Evolutionary conservation across 2,888 invertebrate genomes (phyloP).

Genomic region (Ophion obscuratus): DNA sequence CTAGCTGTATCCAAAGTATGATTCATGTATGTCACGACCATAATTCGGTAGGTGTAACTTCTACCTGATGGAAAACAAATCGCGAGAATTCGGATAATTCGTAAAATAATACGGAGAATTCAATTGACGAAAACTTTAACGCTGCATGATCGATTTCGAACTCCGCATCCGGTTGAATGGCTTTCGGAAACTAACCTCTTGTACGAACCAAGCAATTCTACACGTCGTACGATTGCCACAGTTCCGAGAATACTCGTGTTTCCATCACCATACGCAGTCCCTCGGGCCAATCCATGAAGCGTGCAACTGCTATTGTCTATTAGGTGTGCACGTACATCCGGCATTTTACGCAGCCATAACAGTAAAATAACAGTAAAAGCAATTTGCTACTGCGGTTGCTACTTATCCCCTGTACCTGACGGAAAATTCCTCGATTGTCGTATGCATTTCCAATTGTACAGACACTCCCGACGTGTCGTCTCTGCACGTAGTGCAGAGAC

Average conservation of each 20-base stretch:
- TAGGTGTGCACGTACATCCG: conserved; percentile 33
- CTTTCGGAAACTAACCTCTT: background rate
- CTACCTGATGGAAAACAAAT: background rate
- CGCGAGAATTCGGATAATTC: too few species aligned
- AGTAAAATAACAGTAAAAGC: too few species aligned
- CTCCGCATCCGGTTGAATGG: background rate
- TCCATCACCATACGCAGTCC: background rate
- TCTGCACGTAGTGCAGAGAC: too few species aligned
- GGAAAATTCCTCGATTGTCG: conserved; percentile 72
- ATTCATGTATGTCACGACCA: too few species aligned
- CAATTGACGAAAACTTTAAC: background rate
- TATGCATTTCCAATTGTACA: conserved; percentile 44
- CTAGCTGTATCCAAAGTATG: too few species aligned
- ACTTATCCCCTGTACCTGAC: conserved; percentile 59
- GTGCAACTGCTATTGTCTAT: conserved; percentile 5
- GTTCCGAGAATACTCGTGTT: conserved; percentile 21
- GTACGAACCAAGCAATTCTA: conserved; percentile 2
- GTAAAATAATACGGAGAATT: background rate
- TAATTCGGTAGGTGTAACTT: background rate
- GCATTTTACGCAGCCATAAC: conserved; percentile 76
- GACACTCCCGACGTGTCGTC: background rate
- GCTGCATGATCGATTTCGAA: background rate
- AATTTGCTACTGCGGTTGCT: conserved; percentile 66
- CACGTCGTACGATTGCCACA: conserved; percentile 8
- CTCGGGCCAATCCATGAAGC: conserved; percentile 9